Evolutionary conservation across 64 coral and sea anemone species (phyloP), one percentile per base, ranked within the genome.

Genomic region (Porites lutea): DNA sequence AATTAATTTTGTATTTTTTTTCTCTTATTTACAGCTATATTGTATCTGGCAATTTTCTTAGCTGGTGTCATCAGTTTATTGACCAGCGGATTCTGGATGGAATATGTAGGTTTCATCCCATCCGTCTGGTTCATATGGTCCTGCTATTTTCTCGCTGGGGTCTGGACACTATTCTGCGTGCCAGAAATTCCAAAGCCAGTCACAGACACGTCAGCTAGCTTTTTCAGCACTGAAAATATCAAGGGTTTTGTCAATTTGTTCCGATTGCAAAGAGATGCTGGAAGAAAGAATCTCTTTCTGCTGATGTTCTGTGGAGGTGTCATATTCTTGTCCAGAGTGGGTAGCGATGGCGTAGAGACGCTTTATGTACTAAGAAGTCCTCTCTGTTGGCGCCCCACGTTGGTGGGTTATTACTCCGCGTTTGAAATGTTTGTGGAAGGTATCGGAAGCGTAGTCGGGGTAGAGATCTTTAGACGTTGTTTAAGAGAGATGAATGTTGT

Each of bases 311-410:
- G 75, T 18, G 58, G 81, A 0, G 85, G 78, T 0, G 27, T 90
- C n/a, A 3, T 88, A 8, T 11, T 54, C 14, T 14, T 82, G 43
- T 65, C 74, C 3, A 88, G 22, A 12, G 12, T 74, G 78, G 92
- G 92, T 3, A 3, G 75, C 14, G 22, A 6, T 46, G 95, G 82
- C 2, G 82, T 90, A 9, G 72, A 80, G 5, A 81, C 72, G 63
- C 92, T 97, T 45, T 97, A 94, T 83, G 23, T 97, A 57, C 67
- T 97, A n/a, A 92, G 93, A 48, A 94, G 68, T 5, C 95, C 95
- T 9, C 80, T 97, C 58, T 97, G 95, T 77, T 97, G 94, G 46
- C 79, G 92, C 16, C 95, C 95, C 8, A 86, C 91, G 13, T 82
- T 86, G 37, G 82, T 97, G 79, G 95, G 95, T 0, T 97, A 91